Evolutionary conservation across 1,140 invertebrate species (phyloP), one percentile per base, ranked within the genome.

Genomic region (Coptotermes formosanus): DNA sequence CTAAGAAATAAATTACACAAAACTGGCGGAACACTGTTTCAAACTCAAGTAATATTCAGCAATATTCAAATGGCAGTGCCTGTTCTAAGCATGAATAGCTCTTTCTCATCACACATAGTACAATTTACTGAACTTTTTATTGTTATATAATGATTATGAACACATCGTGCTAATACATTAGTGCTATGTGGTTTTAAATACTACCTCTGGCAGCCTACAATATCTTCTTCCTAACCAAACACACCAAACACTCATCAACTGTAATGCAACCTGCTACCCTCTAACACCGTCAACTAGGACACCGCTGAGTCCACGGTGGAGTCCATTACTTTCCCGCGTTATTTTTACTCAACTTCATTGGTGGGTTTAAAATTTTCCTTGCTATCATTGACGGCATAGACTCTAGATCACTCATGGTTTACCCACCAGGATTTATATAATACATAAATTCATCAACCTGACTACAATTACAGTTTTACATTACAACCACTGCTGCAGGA

Each of bases 291-390:
- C 82, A 43, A 25, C 32, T 16, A 82, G 9, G 38, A 82, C 21
- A 25, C 82, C 38, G 19, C 23, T 25, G 44, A 82, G 38, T 82
- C 85, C 85, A 86, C 82, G 3, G 19, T 8, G 44, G 44, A 82
- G 38, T 82, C 85, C 85, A 86, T 52, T 82, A 23, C 82, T 82
- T 86, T 86, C 85, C 85, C 85, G 85, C 85, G 85, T 86, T 82
- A 86, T 82, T 86, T 82, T 86, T n/a, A 38, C 45, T 48, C 14
- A 55, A 4, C 30, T 82, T 82, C 82, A 86, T 86, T 86, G 85
- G 85, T 52, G 75, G 75, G 75, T 86, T 86, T 82, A 85, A 85
- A 85, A 75, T 44, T 52, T 52, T 23, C 45, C 30, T 11, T 32
- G 43, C 23, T 2, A 9, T 83, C 82, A 83, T 83, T 83, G 82